Conservation (phyloP, 2,113 vertebrate genomes). For the Podarcis muralis region DNA sequence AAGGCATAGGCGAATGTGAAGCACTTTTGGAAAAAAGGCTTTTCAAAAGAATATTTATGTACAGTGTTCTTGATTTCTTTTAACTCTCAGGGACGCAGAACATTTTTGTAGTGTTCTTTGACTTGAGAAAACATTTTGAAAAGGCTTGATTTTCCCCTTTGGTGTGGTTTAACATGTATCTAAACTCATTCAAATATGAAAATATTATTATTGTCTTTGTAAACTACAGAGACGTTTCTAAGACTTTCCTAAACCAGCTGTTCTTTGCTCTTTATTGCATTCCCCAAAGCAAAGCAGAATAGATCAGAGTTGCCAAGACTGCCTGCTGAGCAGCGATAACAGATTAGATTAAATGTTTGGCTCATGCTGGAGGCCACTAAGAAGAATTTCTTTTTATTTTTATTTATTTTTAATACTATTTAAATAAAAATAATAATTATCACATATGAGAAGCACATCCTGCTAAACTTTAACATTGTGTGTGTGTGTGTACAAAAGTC, state of each 20-base stretch:
- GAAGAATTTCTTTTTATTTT: constrained; percentile 37
- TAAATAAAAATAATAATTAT: constrained; percentile 45
- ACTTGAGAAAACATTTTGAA: constrained; percentile 73
- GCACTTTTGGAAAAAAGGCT: constrained; percentile 48
- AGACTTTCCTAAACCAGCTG: constrained; percentile 76
- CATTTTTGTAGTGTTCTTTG: constrained; percentile 52
- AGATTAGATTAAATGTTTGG: constrained; percentile 83
- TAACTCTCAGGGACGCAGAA: constrained; percentile 49
- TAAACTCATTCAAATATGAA: constrained; percentile 73
- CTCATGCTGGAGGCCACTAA: constrained; percentile 53
- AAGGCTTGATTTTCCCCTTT: constrained; percentile 63
- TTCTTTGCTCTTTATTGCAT: constrained; percentile 83
- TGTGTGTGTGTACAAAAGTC: constrained; percentile 25
- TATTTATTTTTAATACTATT: not conserved
- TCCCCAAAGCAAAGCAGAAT: constrained; percentile 79
- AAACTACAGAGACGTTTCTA: constrained; percentile 72
- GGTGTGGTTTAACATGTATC: constrained; percentile 65
- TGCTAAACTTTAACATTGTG: constrained; percentile 32
- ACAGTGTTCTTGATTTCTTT: constrained; percentile 63
- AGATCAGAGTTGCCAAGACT: constrained; percentile 75
- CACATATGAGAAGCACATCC: constrained; percentile 37
- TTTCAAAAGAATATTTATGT: constrained; percentile 32
- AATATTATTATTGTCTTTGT: constrained; percentile 81
- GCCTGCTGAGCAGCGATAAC: constrained; percentile 79
- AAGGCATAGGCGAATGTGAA: constrained; percentile 45